These are phyloP conservation scores for Hiodon tergisus DNA, from an alignment of 2,113 vertebrate genomes.

Conservation along the genomic window DNA sequence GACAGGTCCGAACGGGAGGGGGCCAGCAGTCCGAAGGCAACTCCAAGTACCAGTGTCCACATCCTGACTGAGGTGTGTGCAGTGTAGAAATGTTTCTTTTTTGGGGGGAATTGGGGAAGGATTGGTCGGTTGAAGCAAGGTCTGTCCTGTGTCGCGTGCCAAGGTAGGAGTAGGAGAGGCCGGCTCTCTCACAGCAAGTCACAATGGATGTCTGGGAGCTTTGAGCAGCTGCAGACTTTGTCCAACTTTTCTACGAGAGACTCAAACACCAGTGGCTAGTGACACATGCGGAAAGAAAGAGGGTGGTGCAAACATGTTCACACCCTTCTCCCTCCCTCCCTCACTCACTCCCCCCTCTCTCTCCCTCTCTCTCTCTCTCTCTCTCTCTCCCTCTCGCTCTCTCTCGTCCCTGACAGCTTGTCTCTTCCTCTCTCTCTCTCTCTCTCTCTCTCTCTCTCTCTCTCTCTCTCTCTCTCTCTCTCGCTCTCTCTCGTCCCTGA, in stretches of 20 bases:
- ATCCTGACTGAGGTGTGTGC: slow-evolving; percentile 49
- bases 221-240: slow-evolving; percentile 52
- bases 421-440: slow-evolving; percentile 22
- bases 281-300: slow-evolving; percentile 42
- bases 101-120: slow-evolving; percentile 34
- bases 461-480: slow-evolving; percentile 8
- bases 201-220: slow-evolving; percentile 42
- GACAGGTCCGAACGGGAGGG: slow-evolving; percentile 42
- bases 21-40: slow-evolving; percentile 61
- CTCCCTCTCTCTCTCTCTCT: slow-evolving; percentile 10
- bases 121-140: slow-evolving; percentile 38
- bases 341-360: slow-evolving; percentile 10
- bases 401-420: slow-evolving; percentile 13
- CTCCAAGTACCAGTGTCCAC: slow-evolving; percentile 58
- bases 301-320: slow-evolving; percentile 50
- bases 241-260: slow-evolving; percentile 55
- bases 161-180: too few relatives aligned
- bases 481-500: neutral
- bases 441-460: slow-evolving; percentile 25
- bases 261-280: slow-evolving; percentile 30
- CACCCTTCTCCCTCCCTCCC: slow-evolving; percentile 58
- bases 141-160: slow-evolving; percentile 20
- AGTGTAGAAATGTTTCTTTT: slow-evolving; percentile 32
- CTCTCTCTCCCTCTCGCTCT: slow-evolving; percentile 33
- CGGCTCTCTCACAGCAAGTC: slow-evolving; percentile 18